Percentiles rank a stretch among this genome's conserved stretches.
These are phyloP conservation scores for Drymonia ruficornis DNA, from an alignment of 2,888 invertebrate species.

Conservation along the genomic window DNA sequence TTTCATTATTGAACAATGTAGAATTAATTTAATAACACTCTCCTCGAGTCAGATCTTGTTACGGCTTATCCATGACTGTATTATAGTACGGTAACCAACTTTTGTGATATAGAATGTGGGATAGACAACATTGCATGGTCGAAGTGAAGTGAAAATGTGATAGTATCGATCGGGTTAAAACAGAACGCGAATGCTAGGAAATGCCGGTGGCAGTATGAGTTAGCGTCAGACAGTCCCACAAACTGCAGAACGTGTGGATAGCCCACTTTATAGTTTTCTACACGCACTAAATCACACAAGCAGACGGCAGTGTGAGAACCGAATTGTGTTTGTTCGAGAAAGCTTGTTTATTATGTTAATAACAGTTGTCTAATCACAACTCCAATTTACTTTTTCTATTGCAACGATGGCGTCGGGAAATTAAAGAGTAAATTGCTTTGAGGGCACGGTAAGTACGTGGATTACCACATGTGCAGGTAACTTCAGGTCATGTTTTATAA, in stretches of 20 bases:
- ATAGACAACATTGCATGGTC: neutral
- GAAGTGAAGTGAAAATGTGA: too few species aligned
- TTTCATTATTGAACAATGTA: slow-evolving; percentile 3
- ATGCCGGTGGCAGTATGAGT: too few species aligned
- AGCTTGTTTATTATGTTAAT: slow-evolving; percentile 69
- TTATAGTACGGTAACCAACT: neutral
- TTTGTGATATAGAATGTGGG: neutral
- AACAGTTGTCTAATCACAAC: slow-evolving; percentile 60
- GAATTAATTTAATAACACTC: neutral
- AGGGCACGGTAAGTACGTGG: slow-evolving; percentile 30
- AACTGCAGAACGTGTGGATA: neutral
- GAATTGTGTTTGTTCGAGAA: slow-evolving; percentile 67
- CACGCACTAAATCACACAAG: slow-evolving; percentile 58
- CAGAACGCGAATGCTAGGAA: too few species aligned
- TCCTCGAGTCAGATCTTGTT: neutral
- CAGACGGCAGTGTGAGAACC: slow-evolving; percentile 63
- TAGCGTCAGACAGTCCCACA: too few species aligned
- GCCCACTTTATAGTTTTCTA: slow-evolving; percentile 49
- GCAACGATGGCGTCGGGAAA: slow-evolving; percentile 51
- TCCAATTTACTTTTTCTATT: slow-evolving; percentile 72
- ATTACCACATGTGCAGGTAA: slow-evolving; percentile 7
- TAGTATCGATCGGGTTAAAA: too few species aligned
- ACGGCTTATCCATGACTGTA: neutral
- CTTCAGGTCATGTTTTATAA: neutral
- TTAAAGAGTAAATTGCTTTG: slow-evolving; percentile 45